Percentiles rank a stretch among this genome's conserved stretches.
Evolutionary conservation across 2,888 invertebrate species (phyloP).

Genomic region (Platerodrilus igneus): DNA sequence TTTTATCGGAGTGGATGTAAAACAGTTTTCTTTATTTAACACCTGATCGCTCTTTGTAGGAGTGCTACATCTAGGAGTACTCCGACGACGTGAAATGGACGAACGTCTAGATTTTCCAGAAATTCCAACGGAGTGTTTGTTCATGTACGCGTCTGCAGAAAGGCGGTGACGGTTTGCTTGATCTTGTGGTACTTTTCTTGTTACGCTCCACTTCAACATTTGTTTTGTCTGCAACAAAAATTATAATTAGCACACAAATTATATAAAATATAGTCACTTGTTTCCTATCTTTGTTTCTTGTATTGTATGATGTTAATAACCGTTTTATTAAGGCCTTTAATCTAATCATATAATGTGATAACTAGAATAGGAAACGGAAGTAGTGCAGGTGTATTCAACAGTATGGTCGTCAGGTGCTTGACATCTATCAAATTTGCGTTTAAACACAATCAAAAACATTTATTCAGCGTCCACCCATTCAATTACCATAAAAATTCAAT

Average conservation of each 20-base stretch:
- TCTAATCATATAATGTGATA: too few relatives aligned
- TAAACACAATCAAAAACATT: too few relatives aligned
- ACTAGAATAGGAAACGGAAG: conserved; percentile 15
- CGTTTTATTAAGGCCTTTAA: too few relatives aligned
- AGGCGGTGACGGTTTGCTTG: conserved; percentile 29
- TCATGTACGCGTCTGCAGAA: conserved; percentile 30
- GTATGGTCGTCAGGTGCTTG: conserved; percentile 15
- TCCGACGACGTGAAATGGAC: conserved; percentile 43
- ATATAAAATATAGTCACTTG: too few relatives aligned
- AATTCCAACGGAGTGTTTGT: conserved; percentile 39
- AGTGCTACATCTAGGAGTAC: conserved; percentile 42
- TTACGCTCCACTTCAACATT: conserved; percentile 63
- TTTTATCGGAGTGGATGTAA: conserved; percentile 57
- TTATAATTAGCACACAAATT: too few relatives aligned
- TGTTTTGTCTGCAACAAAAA: conserved; percentile 18
- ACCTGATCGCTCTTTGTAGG: conserved; percentile 49
- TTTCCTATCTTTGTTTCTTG: too few relatives aligned
- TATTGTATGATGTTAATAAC: too few relatives aligned
- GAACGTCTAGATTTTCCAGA: conserved; percentile 44
- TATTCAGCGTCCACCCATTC: too few relatives aligned
- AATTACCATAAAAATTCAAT: too few relatives aligned
- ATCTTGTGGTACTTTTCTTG: conserved; percentile 32
- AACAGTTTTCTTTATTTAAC: conserved; percentile 57
- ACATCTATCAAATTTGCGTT: too few relatives aligned
- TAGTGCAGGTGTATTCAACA: conserved; percentile 19